Evolutionary conservation across 1,140 invertebrate genomes (phyloP), one percentile per base, ranked within the genome.

Genomic region (Lineus longissimus): DNA sequence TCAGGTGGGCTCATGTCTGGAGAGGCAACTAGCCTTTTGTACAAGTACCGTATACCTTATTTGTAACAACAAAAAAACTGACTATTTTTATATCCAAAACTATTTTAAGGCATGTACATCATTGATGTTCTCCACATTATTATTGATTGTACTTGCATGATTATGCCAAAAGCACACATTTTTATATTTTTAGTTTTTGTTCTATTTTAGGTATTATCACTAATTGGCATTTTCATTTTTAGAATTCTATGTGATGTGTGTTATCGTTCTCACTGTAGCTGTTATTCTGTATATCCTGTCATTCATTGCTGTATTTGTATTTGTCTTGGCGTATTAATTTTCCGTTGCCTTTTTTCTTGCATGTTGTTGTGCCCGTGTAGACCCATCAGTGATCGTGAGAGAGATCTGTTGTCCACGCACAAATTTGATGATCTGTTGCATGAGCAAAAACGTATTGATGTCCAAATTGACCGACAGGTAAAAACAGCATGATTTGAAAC

Each of bases 391-490:
- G 73, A 77, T 47, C 58, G 61, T 55, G 77, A 79, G 70, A 67
- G 71, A 62, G 68, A 75, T 33, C 61, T 76, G 15, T 63, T 79
- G 58, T 56, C 65, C 7, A 62, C 62, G 23, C 70, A 70, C 58
- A 70, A 72, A 45, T 79, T 72, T 69, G 71, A 70, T 63, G 71
- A 69, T 36, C 66, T 78, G 57, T 55, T 75, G 29, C 66, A 70
- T 65, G 76, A 78, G 59, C 76, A 76, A 72, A 70, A 70, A 56
- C 23, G 58, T 33, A 62, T 70, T 61, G 75, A 78, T 69, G 68
- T 63, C 65, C 72, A 77, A 64, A 66, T 78, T 59, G 74, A 76
- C 55, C 61, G 59, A 31, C 69, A 79, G 77, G 77, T 79, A 74
- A 68, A 33, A 31, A 27, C 36, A 17, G 17, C 29, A 40, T 40